Evolutionary conservation across 1,140 invertebrate species (phyloP).

Genomic region (Papilio machaon): DNA sequence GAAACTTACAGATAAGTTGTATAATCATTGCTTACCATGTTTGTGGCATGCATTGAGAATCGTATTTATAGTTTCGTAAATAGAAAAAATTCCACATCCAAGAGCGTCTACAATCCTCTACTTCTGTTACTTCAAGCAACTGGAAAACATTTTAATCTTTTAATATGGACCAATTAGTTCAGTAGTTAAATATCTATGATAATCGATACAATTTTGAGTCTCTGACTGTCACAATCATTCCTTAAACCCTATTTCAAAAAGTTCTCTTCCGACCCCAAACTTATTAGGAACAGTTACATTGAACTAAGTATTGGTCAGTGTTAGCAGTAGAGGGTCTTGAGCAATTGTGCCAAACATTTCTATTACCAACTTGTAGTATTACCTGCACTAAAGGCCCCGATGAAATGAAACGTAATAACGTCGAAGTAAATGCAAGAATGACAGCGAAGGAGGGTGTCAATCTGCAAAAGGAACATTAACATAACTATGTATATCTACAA

Average conservation of each 20-base stretch:
- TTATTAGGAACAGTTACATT: too few species aligned
- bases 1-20: not conserved
- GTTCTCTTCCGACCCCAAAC: too few species aligned
- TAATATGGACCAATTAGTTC: not conserved
- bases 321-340: not conserved
- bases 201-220: not conserved
- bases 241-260: too few species aligned
- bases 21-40: conserved; percentile 51
- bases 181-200: not conserved
- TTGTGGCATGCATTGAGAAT: conserved; percentile 55
- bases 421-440: conserved; percentile 52
- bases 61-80: conserved; percentile 80
- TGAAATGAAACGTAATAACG: conserved; percentile 54
- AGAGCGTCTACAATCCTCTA: conserved; percentile 78
- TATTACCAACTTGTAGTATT: conserved; percentile 15
- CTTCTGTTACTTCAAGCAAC: conserved; percentile 52
- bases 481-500: not conserved
- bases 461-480: conserved; percentile 47
- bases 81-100: conserved; percentile 86
- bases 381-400: conserved; percentile 57
- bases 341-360: not conserved
- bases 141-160: conserved; percentile 40
- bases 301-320: too few species aligned
- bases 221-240: too few species aligned
- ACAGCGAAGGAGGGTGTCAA: conserved; percentile 59